phyloP scores from a whole-genome alignment of 2,888 invertebrate species.

The Diploptera punctata region DNA sequence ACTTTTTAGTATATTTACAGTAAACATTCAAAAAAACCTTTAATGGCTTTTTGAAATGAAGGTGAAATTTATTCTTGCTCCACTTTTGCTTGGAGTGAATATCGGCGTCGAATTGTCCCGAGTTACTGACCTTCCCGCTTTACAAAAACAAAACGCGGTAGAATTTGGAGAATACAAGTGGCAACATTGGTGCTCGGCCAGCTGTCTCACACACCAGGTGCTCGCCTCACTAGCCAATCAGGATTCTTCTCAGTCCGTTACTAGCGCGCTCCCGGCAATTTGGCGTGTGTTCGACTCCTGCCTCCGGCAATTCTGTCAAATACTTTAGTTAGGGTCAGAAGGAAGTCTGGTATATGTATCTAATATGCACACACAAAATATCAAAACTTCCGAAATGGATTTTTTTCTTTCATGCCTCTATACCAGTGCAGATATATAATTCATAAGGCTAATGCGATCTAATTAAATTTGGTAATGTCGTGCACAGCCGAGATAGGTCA shows the following conservation, averaged over 20 bases:
- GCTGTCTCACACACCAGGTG: slow-evolving; percentile 16
- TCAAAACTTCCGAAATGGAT: too few species aligned
- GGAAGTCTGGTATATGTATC: not conserved
- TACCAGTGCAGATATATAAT: too few species aligned
- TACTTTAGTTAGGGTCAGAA: not conserved
- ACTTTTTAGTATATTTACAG: too few species aligned
- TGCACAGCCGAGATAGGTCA: too few species aligned
- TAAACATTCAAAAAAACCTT: too few species aligned
- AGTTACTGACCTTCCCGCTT: slow-evolving; percentile 24
- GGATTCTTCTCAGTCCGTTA: slow-evolving; percentile 2
- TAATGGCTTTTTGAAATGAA: too few species aligned
- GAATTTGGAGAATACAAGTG: not conserved
- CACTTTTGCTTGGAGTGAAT: not conserved
- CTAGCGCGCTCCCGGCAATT: slow-evolving; percentile 3
- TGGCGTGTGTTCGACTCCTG: slow-evolving; percentile 25
- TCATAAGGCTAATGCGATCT: too few species aligned
- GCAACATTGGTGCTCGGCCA: slow-evolving; percentile 9
- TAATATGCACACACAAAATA: too few species aligned
- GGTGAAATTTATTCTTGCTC: too few species aligned
- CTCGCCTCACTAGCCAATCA: slow-evolving; percentile 13
- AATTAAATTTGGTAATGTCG: too few species aligned
- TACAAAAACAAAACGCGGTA: not conserved
- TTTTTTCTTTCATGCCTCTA: too few species aligned
- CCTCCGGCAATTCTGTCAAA: slow-evolving; percentile 14
- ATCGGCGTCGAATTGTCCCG: slow-evolving; percentile 5